These are phyloP conservation scores for Sialia sialis DNA, from an alignment of 2,113 vertebrate genomes.

Conservation along the genomic window DNA sequence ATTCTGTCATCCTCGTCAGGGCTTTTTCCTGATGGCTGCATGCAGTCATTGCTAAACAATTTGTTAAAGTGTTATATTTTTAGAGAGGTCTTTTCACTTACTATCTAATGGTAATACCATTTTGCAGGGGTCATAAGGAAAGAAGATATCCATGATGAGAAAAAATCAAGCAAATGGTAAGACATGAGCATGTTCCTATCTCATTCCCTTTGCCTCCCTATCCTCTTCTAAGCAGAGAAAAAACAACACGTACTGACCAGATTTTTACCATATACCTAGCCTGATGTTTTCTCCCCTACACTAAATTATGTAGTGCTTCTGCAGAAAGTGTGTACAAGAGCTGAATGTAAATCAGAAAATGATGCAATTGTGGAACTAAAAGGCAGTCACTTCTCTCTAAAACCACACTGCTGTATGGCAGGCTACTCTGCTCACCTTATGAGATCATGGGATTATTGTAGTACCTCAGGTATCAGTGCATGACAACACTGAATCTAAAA, in stretches of 20 bases:
- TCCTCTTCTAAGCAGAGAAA: neutral
- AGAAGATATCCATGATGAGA: neutral
- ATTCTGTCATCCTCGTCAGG: conserved; percentile 24
- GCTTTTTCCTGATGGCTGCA: conserved; percentile 23
- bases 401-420: neutral
- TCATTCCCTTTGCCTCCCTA: neutral
- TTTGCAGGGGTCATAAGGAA: conserved; percentile 17
- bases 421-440: neutral
- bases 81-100: conserved; percentile 11
- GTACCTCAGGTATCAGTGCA: neutral
- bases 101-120: neutral
- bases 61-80: conserved; percentile 39
- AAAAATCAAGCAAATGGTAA: neutral
- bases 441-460: neutral
- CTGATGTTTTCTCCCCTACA: conserved; percentile 28
- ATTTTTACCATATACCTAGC: neutral
- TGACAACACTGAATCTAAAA: neutral
- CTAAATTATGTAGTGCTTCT: conserved; percentile 66
- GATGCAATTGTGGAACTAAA: neutral
- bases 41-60: conserved; percentile 48
- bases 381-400: neutral
- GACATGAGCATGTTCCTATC: neutral
- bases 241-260: neutral
- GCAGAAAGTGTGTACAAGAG: conserved; percentile 39
- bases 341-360: conserved; percentile 59